Evolutionary conservation across 2,113 vertebrate species (phyloP), one percentile per base, ranked within the genome.

Genomic region (Grallaria varia): DNA sequence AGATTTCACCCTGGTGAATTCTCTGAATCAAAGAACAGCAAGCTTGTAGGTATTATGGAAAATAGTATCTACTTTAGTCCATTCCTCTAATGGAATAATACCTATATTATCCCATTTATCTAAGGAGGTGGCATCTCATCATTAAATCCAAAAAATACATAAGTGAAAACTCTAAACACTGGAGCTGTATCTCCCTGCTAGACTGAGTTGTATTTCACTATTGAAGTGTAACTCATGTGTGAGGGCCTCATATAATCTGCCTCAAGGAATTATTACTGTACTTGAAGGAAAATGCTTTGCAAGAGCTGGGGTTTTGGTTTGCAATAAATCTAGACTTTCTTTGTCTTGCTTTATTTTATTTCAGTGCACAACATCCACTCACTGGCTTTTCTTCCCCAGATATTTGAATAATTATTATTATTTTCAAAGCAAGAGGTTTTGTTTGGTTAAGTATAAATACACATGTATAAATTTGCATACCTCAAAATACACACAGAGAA

Each of bases 301-400:
- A 93, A 81, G 62, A 40, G 56, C 40, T 49, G 49, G 62, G 28
- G 4, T 87, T 93, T 60, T 53, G 53, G 39, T 91, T 66, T 76
- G 71, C 35, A 60, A 50, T 89, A 94, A 93, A 97, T 87, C 50
- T 25, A 33, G 37, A 55, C 12, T 53, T 93, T 60, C 62, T 87
- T 82, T 69, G 64, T 68, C 64, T 89, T 81, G 80, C 25, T 95
- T 95, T 95, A 30, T 75, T 94, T 87, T 87, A 53, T 49, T 90
- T 84, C 73, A n/a, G 47, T 44, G n/a, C 47, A 59, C 42, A 77
- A 62, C 37, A 91, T 85, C 40, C 62, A 33, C 67, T 75, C n/a
- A 35, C 52, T 58, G 81, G 28, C 15, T 86, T 86, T 53, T 39
- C 37, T 76, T 68, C 33, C 40, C 3, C 11, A 52, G 62, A 22